Evolutionary conservation across 2,888 invertebrate genomes (phyloP).

Genomic region (Acanthoscelides obtectus): DNA sequence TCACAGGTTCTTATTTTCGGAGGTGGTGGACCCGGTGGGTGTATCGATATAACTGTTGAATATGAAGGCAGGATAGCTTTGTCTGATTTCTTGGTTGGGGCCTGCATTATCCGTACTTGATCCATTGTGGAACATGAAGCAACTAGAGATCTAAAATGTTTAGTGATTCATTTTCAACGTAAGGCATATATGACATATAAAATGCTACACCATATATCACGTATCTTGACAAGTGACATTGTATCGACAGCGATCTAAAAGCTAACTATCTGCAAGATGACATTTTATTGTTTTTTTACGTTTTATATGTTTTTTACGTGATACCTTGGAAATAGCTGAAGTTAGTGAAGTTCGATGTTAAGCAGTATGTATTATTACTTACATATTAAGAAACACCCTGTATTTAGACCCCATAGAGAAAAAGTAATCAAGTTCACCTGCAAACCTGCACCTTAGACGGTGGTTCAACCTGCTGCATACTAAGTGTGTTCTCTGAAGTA

Average conservation of each 20-base stretch:
- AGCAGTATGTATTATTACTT: too few relatives aligned
- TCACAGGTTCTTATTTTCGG: conserved; percentile 1
- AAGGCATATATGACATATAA: too few relatives aligned
- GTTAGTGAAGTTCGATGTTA: too few relatives aligned
- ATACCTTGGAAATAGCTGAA: too few relatives aligned
- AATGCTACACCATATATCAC: too few relatives aligned
- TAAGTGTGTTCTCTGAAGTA: not conserved
- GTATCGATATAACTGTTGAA: conserved; percentile 38
- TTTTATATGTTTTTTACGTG: too few relatives aligned
- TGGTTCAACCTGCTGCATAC: not conserved
- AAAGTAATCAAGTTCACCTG: not conserved
- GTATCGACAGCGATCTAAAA: too few relatives aligned
- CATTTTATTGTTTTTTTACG: too few relatives aligned
- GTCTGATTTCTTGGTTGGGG: conserved; percentile 3
- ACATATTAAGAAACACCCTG: too few relatives aligned
- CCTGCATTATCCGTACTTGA: not conserved
- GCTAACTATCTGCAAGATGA: too few relatives aligned
- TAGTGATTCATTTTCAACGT: not conserved
- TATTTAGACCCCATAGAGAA: too few relatives aligned
- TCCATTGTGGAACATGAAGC: not conserved
- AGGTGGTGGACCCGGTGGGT: conserved; percentile 1
- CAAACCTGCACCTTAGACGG: not conserved
- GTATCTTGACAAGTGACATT: too few relatives aligned
- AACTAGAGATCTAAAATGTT: not conserved
- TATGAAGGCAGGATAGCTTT: conserved; percentile 35